phyloP scores from a whole-genome alignment of 2,113 vertebrate genomes.

The Numida meleagris region DNA sequence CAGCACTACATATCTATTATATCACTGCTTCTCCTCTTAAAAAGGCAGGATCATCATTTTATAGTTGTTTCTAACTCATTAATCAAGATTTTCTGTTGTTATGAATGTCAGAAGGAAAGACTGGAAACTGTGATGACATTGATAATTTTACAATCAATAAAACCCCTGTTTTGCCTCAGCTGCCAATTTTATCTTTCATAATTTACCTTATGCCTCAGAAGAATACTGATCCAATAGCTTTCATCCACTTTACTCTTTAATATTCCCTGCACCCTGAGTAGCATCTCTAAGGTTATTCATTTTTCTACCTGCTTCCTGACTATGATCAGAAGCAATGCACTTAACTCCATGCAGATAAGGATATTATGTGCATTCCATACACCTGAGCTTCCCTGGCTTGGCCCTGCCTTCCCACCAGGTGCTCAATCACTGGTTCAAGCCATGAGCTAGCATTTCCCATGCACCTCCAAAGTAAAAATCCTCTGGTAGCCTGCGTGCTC shows the following conservation, averaged over 20 bases:
- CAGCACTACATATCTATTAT: neutral
- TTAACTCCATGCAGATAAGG: neutral
- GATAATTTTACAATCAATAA: neutral
- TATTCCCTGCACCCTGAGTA: neutral
- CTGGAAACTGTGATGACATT: neutral
- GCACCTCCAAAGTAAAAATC: neutral
- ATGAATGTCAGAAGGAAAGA: neutral
- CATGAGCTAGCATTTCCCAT: too few relatives aligned
- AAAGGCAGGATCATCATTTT: neutral
- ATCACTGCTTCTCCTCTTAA: neutral
- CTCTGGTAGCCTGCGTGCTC: neutral
- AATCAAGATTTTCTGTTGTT: neutral
- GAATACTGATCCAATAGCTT: neutral
- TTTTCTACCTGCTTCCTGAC: neutral
- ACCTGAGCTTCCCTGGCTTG: too few relatives aligned
- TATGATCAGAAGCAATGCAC: neutral
- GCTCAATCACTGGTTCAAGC: too few relatives aligned
- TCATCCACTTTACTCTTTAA: neutral
- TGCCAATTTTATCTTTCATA: neutral
- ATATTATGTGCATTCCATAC: too few relatives aligned
- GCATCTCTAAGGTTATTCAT: neutral
- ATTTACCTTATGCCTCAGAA: constrained; percentile 22
- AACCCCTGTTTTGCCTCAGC: neutral
- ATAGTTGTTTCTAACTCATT: neutral
- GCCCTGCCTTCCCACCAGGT: too few relatives aligned